Conservation (phyloP, 2,797 vertebrate genomes). For the Centropyge bicolor region DNA sequence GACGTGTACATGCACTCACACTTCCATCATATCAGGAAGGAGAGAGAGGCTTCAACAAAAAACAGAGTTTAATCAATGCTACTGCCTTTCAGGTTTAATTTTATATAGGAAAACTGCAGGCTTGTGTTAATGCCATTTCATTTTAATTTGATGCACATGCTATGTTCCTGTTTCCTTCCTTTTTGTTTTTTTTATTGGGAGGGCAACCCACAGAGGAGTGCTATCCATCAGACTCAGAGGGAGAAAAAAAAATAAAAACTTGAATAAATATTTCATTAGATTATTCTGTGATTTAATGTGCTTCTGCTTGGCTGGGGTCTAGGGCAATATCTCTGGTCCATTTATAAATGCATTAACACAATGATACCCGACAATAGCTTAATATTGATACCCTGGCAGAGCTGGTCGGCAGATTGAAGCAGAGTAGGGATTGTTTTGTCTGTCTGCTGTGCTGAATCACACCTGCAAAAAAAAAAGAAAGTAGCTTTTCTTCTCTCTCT, state of each 20-base stretch:
- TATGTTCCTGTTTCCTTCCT: conserved; percentile 34
- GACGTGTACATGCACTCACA: conserved; percentile 50
- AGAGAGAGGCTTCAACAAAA: conserved; percentile 31
- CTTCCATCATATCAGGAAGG: conserved; percentile 47
- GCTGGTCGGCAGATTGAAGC: conserved; percentile 51
- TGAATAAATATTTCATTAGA: conserved; percentile 83
- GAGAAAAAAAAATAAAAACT: conserved; percentile 70
- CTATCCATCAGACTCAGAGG: conserved; percentile 68
- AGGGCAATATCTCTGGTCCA: conserved; percentile 77
- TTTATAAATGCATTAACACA: conserved; percentile 85
- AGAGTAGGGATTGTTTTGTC: conserved; percentile 47
- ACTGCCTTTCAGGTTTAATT: conserved; percentile 33
- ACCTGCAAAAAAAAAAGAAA: conserved; percentile 29
- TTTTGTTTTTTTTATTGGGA: conserved; percentile 42
- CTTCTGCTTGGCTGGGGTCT: conserved; percentile 73
- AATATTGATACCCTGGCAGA: conserved; percentile 70
- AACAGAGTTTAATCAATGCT: conserved; percentile 48
- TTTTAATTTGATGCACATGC: conserved; percentile 38
- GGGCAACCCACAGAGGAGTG: conserved; percentile 56
- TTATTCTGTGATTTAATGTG: conserved; percentile 84
- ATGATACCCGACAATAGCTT: conserved; percentile 74
- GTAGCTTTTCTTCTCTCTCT: not conserved
- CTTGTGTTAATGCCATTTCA: conserved; percentile 30
- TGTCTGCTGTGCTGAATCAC: conserved; percentile 61
- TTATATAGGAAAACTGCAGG: conserved; percentile 26